These are phyloP conservation scores for Fistularia tabacaria DNA, from an alignment of 2,797 vertebrate species.

Conservation along the genomic window DNA sequence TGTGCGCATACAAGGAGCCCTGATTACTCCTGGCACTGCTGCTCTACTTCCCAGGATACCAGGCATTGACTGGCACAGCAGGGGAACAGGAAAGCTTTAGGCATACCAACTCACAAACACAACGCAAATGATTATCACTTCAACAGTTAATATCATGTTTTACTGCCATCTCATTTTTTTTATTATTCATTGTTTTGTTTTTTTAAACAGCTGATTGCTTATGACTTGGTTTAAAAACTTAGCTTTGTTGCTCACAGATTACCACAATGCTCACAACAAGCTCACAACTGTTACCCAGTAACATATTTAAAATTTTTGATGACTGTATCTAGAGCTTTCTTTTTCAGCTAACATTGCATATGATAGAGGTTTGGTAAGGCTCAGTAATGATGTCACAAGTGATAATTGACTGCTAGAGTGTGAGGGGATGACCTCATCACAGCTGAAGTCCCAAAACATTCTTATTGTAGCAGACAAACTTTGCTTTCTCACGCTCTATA, in stretches of 20 bases:
- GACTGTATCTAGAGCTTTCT: too few relatives aligned
- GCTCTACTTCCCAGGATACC: slow-evolving; percentile 48
- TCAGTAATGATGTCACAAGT: slow-evolving; percentile 54
- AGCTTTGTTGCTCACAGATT: too few relatives aligned
- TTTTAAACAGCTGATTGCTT: too few relatives aligned
- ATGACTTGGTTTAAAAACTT: too few relatives aligned
- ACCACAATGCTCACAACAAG: too few relatives aligned
- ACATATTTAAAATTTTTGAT: slow-evolving; percentile 7
- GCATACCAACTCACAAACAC: slow-evolving; percentile 9
- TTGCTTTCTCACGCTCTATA: slow-evolving; percentile 64
- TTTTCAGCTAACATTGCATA: slow-evolving; percentile 32
- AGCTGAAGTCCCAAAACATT: slow-evolving; percentile 44
- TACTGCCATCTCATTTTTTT: slow-evolving; percentile 11
- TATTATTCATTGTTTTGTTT: background rate
- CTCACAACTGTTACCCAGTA: too few relatives aligned
- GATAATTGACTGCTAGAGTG: slow-evolving; percentile 55
- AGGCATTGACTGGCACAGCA: slow-evolving; percentile 25
- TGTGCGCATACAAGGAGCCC: slow-evolving; percentile 59
- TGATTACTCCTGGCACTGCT: slow-evolving; percentile 59
- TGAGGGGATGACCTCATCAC: slow-evolving; percentile 55
- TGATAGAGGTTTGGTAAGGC: slow-evolving; percentile 29
- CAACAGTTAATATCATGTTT: slow-evolving; percentile 15
- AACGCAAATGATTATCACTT: slow-evolving; percentile 30
- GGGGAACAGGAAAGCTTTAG: slow-evolving; percentile 35
- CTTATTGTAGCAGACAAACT: slow-evolving; percentile 53